Conservation (phyloP, 2,888 invertebrate species). For the Brachyptera risi region DNA sequence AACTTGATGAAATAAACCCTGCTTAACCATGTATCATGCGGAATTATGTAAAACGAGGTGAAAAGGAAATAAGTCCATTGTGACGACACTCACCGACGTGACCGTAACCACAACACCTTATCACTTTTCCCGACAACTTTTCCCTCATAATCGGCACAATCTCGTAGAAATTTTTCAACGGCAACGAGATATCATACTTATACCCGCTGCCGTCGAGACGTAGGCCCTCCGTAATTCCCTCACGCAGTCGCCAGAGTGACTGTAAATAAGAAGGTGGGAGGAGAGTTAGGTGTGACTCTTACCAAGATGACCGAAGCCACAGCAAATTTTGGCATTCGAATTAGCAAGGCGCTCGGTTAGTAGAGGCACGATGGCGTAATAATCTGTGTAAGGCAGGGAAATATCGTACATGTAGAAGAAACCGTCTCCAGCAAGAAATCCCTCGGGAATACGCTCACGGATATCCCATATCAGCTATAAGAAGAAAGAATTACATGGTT, state of each 20-base stretch:
- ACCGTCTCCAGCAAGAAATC: slow-evolving; percentile 70
- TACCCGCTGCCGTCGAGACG: slow-evolving; percentile 81
- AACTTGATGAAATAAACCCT: too few relatives aligned
- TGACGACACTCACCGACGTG: slow-evolving; percentile 76
- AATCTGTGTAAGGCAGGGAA: slow-evolving; percentile 76
- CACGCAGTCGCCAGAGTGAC: slow-evolving; percentile 83
- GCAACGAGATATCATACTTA: slow-evolving; percentile 94
- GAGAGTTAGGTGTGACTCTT: slow-evolving; percentile 36
- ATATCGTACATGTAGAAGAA: slow-evolving; percentile 95
- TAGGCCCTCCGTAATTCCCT: slow-evolving; percentile 75
- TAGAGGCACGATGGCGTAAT: slow-evolving; percentile 78
- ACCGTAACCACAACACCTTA: slow-evolving; percentile 80
- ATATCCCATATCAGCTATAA: slow-evolving; percentile 74
- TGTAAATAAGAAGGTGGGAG: slow-evolving; percentile 39
- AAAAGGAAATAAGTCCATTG: too few relatives aligned
- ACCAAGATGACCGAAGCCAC: slow-evolving; percentile 95
- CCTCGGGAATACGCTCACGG: slow-evolving; percentile 79
- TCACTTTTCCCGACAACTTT: slow-evolving; percentile 58
- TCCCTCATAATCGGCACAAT: slow-evolving; percentile 68
- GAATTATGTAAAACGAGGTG: too few relatives aligned
- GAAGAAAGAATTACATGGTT: slow-evolving; percentile 32
- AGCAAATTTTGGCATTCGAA: slow-evolving; percentile 53
- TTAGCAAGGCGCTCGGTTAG: slow-evolving; percentile 62
- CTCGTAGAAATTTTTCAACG: slow-evolving; percentile 76
- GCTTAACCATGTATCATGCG: too few relatives aligned